Base-by-base conservation (phyloP, 2,888 invertebrate genomes). In the Acanthosepion lycidas region DNA sequence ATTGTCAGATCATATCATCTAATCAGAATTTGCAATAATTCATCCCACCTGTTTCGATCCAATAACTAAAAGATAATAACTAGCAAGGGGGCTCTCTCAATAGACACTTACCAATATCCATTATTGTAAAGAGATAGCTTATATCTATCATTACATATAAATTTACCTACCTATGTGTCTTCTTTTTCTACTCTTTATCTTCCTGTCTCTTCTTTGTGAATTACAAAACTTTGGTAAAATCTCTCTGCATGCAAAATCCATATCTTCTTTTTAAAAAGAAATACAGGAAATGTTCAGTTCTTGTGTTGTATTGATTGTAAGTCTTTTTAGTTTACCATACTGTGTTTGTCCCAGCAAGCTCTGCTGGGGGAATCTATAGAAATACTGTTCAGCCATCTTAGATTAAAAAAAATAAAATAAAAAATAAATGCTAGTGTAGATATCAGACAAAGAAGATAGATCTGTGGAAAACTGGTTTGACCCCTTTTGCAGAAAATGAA, bases 1-100 rank as follows among this genome's bases (percentile, higher is more conserved):
- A 78, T 78, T 78, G 78, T 78, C 78, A 78, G 78, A 78, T 78
- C 78, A 78, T n/a, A 78, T 78, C 78, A 78, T 78, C n/a, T 78
- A 78, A 78, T 78, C 78, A 78, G 78, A 78, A 78, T 78, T n/a
- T 78, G 78, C n/a, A 78, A 78, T 78, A 78, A 78, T 78, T 78
- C 78, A 5, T 78, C n/a, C 78, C 78, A 78, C 78, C 78, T 78
- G 78, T 78, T 78, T n/a, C 78, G n/a, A 78, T 78, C 78, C n/a
- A 78, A 78, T 78, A 78, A 78, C 78, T n/a, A 78, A n/a, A 15
- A 78, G 15, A 78, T 78, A 78, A 78, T 78, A 78, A n/a, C 78
- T 15, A 78, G 78, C n/a, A 78, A 78, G 78, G 2, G 2, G 78
- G 78, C 8, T 33, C n/a, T 78, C n/a, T 78, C 78, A 78, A 78